Percentiles rank a stretch among this genome's conserved stretches.
Evolutionary conservation across 2,888 invertebrate species (phyloP).

Genomic region (Vanessa cardui): DNA sequence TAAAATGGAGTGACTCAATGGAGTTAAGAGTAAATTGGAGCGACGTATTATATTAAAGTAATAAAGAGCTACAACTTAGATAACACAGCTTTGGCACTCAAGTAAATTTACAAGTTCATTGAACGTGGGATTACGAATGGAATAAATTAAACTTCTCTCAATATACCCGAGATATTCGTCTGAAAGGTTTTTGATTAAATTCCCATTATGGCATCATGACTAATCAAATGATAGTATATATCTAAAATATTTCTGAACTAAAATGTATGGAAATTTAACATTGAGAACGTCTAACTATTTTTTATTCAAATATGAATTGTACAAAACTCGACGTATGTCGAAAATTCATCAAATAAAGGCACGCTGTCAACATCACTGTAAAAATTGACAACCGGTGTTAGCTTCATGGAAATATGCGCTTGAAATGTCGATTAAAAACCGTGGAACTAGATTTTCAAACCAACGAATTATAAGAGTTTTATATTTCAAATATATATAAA

Average conservation of each 20-base stretch:
- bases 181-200: conserved; percentile 5
- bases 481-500: background rate
- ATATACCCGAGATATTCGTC: conserved; percentile 9
- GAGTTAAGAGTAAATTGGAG: conserved; percentile 17
- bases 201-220: background rate
- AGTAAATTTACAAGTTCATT: conserved; percentile 23
- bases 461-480: background rate
- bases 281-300: too few relatives aligned
- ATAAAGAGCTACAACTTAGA: conserved; percentile 26
- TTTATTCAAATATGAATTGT: too few relatives aligned
- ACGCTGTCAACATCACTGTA: background rate
- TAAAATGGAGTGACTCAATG: conserved; percentile 6
- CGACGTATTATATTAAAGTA: conserved; percentile 24
- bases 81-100: conserved; percentile 21
- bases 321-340: background rate
- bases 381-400: background rate
- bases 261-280: too few relatives aligned
- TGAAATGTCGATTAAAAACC: conserved; percentile 1
- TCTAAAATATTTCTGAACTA: too few relatives aligned
- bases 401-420: background rate
- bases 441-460: background rate
- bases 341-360: conserved; percentile 1
- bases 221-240: background rate
- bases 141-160: conserved; percentile 25
- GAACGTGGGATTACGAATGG: conserved; percentile 24